Evolutionary conservation across 2,888 invertebrate species (phyloP).

Genomic region (Azorinus chamasolen): DNA sequence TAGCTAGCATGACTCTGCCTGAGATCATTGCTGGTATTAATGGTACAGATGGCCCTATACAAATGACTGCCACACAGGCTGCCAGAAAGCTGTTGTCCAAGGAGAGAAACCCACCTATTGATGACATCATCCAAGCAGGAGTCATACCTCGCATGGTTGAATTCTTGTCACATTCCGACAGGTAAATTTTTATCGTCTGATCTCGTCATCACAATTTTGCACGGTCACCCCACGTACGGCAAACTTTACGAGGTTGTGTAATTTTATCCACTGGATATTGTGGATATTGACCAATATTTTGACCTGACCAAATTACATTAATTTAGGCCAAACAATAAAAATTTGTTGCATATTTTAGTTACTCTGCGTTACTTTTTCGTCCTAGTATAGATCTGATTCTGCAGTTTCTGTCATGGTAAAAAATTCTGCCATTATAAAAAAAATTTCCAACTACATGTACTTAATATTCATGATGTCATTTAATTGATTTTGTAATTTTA

Average conservation of each 20-base stretch:
- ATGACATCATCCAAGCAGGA: conserved; percentile 93
- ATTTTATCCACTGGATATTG: too few species aligned
- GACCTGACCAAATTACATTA: too few species aligned
- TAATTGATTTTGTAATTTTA: too few species aligned
- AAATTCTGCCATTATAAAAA: too few species aligned
- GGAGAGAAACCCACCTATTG: conserved; percentile 96
- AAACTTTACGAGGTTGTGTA: background rate
- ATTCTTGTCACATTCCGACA: conserved; percentile 91
- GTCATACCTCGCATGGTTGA: conserved; percentile 94
- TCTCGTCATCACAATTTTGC: background rate
- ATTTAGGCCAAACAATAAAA: too few species aligned
- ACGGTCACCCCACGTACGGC: background rate
- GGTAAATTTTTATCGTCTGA: conserved; percentile 90
- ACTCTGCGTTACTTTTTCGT: too few species aligned
- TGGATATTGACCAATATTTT: too few species aligned
- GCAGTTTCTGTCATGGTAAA: too few species aligned
- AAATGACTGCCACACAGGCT: conserved; percentile 92
- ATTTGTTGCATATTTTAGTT: too few species aligned
- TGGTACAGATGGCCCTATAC: conserved; percentile 89
- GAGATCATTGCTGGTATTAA: conserved; percentile 92
- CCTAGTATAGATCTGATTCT: too few species aligned
- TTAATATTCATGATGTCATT: too few species aligned
- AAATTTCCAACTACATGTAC: too few species aligned
- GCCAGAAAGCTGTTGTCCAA: conserved; percentile 95
- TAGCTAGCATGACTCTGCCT: conserved; percentile 88